phyloP scores from a whole-genome alignment of 1,140 invertebrate species.

The Drosophila rufa region DNA sequence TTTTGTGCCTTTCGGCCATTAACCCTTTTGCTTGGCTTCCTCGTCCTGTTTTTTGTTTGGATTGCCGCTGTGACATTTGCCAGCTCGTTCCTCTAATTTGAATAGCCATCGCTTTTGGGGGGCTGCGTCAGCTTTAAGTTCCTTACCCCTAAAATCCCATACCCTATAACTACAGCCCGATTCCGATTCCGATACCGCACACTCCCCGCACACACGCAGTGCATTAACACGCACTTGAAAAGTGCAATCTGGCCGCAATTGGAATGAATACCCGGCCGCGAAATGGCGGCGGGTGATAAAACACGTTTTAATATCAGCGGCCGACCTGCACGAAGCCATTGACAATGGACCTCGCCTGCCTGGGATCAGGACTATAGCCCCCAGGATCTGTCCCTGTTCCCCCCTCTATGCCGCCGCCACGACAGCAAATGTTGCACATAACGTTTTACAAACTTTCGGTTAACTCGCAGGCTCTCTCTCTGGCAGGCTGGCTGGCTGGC shows the following conservation, averaged over 20 bases:
- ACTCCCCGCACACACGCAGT: conserved; percentile 43
- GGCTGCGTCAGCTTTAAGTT: conserved; percentile 57
- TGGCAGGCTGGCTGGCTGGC: conserved; percentile 12
- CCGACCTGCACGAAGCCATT: conserved; percentile 50
- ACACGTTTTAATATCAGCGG: conserved; percentile 80
- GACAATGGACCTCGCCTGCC: conserved; percentile 49
- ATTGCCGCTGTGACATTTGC: conserved; percentile 40
- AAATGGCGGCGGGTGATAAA: conserved; percentile 84
- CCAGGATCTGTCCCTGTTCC: conserved; percentile 5
- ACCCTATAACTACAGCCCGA: conserved; percentile 6
- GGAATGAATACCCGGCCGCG: conserved; percentile 80
- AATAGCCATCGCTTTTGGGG: conserved; percentile 32
- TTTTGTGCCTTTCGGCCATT: conserved; percentile 42
- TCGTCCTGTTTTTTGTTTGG: conserved; percentile 34
- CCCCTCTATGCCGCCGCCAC: conserved; percentile 13
- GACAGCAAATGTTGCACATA: conserved; percentile 75
- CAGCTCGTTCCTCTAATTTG: conserved; percentile 60
- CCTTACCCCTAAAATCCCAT: conserved; percentile 23
- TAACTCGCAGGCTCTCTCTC: conserved; percentile 32
- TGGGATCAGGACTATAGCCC: conserved; percentile 39
- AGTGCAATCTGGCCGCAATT: conserved; percentile 82
- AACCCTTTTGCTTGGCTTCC: conserved; percentile 39
- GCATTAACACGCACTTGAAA: conserved; percentile 83
- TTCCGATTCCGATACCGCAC: not conserved
- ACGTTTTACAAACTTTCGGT: conserved; percentile 80